Percentiles rank a stretch among this genome's conserved stretches.
These are phyloP conservation scores for Kryphioiulus occultus DNA, from an alignment of 2,888 invertebrate species.

Conservation along the genomic window DNA sequence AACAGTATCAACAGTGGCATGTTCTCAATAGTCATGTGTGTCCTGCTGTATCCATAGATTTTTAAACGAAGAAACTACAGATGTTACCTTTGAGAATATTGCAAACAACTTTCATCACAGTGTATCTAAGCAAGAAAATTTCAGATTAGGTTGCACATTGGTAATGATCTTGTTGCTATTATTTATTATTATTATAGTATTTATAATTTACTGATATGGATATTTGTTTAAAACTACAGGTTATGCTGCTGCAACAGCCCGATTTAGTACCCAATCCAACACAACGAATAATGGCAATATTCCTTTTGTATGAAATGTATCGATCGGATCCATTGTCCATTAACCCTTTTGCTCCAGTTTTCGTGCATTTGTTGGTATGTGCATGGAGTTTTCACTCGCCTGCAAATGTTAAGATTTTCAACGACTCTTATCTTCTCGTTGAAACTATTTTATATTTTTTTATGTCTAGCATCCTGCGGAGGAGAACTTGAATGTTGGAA, in stretches of 20 bases:
- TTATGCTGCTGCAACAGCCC: conserved; percentile 72
- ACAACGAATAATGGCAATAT: conserved; percentile 74
- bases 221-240: conserved; percentile 56
- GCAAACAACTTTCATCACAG: conserved; percentile 78
- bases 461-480: conserved; percentile 57
- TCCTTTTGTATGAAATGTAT: conserved; percentile 75
- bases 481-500: conserved; percentile 62
- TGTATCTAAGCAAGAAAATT: conserved; percentile 79
- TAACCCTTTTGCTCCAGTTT: conserved; percentile 76
- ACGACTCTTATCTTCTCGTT: background rate
- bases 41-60: conserved; percentile 67
- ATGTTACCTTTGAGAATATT: conserved; percentile 78
- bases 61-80: conserved; percentile 76
- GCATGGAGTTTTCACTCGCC: background rate
- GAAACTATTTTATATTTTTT: background rate
- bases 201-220: background rate
- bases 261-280: conserved; percentile 73
- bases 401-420: too few species aligned
- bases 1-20: too few species aligned
- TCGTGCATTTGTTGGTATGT: conserved; percentile 73
- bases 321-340: conserved; percentile 71
- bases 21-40: background rate
- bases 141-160: conserved; percentile 74
- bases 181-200: background rate
- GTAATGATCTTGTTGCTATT: conserved; percentile 58